phyloP scores from a whole-genome alignment of 2,797 vertebrate genomes.

The Eutrigla gurnardus region DNA sequence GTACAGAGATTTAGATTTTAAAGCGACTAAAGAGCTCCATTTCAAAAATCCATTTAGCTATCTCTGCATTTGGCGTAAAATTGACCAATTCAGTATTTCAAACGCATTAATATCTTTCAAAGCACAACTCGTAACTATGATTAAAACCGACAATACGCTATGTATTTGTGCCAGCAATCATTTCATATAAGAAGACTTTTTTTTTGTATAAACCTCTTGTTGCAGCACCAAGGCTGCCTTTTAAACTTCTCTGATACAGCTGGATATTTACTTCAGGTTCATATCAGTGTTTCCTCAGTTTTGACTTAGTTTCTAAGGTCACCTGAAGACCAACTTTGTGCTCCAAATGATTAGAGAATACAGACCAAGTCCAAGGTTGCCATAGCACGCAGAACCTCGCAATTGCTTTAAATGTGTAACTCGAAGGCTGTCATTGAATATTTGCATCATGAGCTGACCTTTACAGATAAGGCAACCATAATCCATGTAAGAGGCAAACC shows the following conservation, averaged over 20 bases:
- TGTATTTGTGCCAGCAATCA: neutral
- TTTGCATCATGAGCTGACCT: slow-evolving; percentile 60
- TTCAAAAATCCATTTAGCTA: neutral
- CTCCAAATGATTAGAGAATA: slow-evolving; percentile 48
- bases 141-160: neutral
- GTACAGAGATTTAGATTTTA: neutral
- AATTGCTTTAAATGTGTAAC: slow-evolving; percentile 58
- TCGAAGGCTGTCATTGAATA: slow-evolving; percentile 47
- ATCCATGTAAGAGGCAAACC: slow-evolving; percentile 50
- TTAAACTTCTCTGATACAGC: neutral
- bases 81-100: neutral
- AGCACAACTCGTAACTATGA: neutral
- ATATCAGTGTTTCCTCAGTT: slow-evolving; percentile 9
- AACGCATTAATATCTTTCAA: neutral
- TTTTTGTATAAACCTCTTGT: neutral
- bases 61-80: neutral
- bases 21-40: neutral
- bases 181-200: neutral
- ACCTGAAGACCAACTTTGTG: slow-evolving; percentile 36
- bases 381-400: slow-evolving; percentile 22
- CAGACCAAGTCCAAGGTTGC: slow-evolving; percentile 50
- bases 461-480: slow-evolving; percentile 42
- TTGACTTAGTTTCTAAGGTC: slow-evolving; percentile 46
- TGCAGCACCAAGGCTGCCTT: neutral
- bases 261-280: slow-evolving; percentile 16